phyloP scores from a whole-genome alignment of 2,888 invertebrate species.

The Archaeoteleia sp. region DNA sequence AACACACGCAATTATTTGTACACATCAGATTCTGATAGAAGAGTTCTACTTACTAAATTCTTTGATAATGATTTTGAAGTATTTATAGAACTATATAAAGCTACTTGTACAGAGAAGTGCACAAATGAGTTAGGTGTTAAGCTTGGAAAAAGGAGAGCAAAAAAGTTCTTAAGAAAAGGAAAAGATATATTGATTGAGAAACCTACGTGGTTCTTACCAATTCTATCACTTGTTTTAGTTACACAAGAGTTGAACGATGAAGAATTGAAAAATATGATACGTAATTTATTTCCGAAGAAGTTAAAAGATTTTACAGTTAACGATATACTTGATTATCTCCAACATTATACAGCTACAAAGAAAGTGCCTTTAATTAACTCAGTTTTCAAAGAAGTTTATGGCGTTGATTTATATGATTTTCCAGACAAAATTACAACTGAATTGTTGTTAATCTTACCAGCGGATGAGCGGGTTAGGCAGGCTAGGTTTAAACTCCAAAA shows the following conservation, averaged over 20 bases:
- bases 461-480: conserved; percentile 56
- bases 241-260: conserved; percentile 33
- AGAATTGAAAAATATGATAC: conserved; percentile 59
- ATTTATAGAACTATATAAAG: conserved; percentile 17
- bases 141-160: conserved; percentile 58
- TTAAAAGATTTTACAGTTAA: conserved; percentile 27
- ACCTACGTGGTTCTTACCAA: conserved; percentile 52
- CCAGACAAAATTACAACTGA: conserved; percentile 36
- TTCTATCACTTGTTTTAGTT: conserved; percentile 59
- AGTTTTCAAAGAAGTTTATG: conserved; percentile 59
- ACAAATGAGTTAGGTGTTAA: conserved; percentile 1
- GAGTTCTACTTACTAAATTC: conserved; percentile 36
- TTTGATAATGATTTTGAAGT: conserved; percentile 58
- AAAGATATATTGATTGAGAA: conserved; percentile 53
- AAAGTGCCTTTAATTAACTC: conserved; percentile 50
- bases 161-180: conserved; percentile 61
- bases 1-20: no score
- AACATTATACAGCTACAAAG: conserved; percentile 57
- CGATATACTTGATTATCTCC: conserved; percentile 47
- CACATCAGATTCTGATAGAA: no score
- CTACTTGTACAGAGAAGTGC: neutral
- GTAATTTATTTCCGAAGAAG: conserved; percentile 53
- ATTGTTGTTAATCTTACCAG: conserved; percentile 58
- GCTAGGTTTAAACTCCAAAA: conserved; percentile 59
- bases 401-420: conserved; percentile 48